Evolutionary conservation across 2,113 vertebrate genomes (phyloP), one percentile per base, ranked within the genome.

Genomic region (Melanerpes aurifrons): DNA sequence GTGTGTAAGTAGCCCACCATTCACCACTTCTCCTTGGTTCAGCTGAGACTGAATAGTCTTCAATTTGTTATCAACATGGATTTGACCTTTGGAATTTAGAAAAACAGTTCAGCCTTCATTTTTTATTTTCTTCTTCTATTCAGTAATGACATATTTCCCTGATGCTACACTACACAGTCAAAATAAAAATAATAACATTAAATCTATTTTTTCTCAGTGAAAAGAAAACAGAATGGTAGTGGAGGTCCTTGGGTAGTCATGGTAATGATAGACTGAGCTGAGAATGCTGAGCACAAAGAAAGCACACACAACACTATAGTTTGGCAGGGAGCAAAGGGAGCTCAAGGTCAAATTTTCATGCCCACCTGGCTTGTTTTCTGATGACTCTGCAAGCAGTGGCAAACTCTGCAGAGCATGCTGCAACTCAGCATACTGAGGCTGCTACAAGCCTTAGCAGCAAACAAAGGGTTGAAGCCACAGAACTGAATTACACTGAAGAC

Each of bases 1-100:
- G 96, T 98, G 95, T 9, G 99, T 99, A 67, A 99, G 98, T 45
- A 99, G 93, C 11, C 98, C 99, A 31, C 98, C 98, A 75, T 97
- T 97, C 92, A 98, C 97, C 31, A 82, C 96, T 96, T 98, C 94
- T 54, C 98, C 98, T 62, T 37, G 89, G 57, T 98, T 97, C 88
- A 98, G 68, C 71, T 98, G 97, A 80, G 94, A 93, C 89, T 98
- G 97, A 83, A 99, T 98, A 72, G 98, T 97, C 50, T 85, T 87
- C 91, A 99, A 80, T 93, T 97, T 98, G 89, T 97, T 98, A 95
- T 99, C 97, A 58, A 99, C 97, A 6, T 99, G 99, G 92, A 99
- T 98, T 90, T 98, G 97, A 96, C 98, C 99, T 99, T 97, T 75
- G 91, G 91, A 76, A 97, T 78, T 86, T 21, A 97, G 71, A 97